Base-by-base conservation (phyloP, 53 echinoderm and acorn worm species). In the Arbacia lixula region DNA sequence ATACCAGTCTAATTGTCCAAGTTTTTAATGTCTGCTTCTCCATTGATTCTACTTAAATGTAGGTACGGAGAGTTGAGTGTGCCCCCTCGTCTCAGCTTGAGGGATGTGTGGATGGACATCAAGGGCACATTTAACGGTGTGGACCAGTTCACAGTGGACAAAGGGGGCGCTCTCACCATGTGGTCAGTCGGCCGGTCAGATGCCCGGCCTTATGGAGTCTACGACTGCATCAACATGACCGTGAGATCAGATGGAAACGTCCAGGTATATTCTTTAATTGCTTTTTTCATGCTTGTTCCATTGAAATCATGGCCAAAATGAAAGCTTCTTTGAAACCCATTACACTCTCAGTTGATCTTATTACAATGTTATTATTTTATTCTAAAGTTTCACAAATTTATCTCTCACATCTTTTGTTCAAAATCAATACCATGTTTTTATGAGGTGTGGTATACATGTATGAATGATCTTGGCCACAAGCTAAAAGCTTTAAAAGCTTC, bases 61-160 rank as follows among this genome's bases (percentile, higher is more conserved):
- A 95, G 95, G 30, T 87, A 95, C 63, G 95, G 95, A 5, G 86
- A 87, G 41, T 65, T 95, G 11, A 85, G 74, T 38, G 64, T 95
- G 0, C 95, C 95, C 21, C 77, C 91, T 0, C 85, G 95, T 6
- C 89, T 91, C 28, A 91, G 91, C 37, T 65, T 95, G 85, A 71
- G 95, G 4, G 95, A 95, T 46, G 90, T 95, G 14, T 95, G 95
- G 95, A 92, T 95, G 89, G 88, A 95, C 32, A 81, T 95, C 41
- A 95, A 90, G 14, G 95, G 95, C 35, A 92, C 90, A 1, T 82
- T 95, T 6, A 87, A 87, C 16, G 90, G 86, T 30, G 85, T 92
- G 14, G 90, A 86, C 36, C 83, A 92, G 52, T 95, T 95, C 53
- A 90, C 87, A 14, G 86, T 95, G 37, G 95, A 95, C 72, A 87